These are phyloP conservation scores for Cirrhinus molitorella DNA, from an alignment of 2,797 vertebrate genomes.

Conservation along the genomic window DNA sequence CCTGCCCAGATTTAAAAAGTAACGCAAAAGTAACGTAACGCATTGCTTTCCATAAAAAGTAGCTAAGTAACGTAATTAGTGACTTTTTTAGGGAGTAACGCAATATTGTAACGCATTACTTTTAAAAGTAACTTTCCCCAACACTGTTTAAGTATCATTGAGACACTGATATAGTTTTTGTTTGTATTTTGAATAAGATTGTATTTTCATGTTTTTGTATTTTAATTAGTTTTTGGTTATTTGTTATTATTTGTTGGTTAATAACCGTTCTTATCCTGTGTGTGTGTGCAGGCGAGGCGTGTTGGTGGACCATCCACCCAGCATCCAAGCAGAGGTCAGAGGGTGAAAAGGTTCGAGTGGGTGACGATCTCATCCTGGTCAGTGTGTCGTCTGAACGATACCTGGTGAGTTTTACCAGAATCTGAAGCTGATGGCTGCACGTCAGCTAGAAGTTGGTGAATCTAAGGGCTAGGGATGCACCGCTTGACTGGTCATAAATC, in stretches of 20 bases:
- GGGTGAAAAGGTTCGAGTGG: slow-evolving; percentile 95
- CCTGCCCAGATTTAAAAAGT: too few relatives aligned
- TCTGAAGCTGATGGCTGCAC: not conserved
- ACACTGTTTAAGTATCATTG: not conserved
- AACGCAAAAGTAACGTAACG: too few relatives aligned
- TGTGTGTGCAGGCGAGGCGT: slow-evolving; percentile 86
- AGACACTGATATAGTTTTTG: not conserved
- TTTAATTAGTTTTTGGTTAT: not conserved
- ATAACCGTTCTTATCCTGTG: not conserved
- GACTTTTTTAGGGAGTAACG: too few relatives aligned
- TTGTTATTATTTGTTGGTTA: not conserved
- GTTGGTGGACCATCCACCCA: slow-evolving; percentile 98
- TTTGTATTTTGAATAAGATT: not conserved
- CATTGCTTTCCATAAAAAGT: too few relatives aligned
- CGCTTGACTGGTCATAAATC: too few relatives aligned
- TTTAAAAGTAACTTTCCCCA: too few relatives aligned
- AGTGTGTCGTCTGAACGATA: slow-evolving; percentile 96
- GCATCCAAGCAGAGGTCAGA: slow-evolving; percentile 96
- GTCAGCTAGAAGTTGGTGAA: not conserved
- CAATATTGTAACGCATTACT: too few relatives aligned
- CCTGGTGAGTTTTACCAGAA: slow-evolving; percentile 82
- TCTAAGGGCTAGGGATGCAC: too few relatives aligned
- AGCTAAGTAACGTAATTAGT: too few relatives aligned
- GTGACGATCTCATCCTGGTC: slow-evolving; percentile 96
- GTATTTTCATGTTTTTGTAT: not conserved